Evolutionary conservation across 1,140 invertebrate genomes (phyloP), one percentile per base, ranked within the genome.

Genomic region (silkworm (Bombyx mori)): DNA sequence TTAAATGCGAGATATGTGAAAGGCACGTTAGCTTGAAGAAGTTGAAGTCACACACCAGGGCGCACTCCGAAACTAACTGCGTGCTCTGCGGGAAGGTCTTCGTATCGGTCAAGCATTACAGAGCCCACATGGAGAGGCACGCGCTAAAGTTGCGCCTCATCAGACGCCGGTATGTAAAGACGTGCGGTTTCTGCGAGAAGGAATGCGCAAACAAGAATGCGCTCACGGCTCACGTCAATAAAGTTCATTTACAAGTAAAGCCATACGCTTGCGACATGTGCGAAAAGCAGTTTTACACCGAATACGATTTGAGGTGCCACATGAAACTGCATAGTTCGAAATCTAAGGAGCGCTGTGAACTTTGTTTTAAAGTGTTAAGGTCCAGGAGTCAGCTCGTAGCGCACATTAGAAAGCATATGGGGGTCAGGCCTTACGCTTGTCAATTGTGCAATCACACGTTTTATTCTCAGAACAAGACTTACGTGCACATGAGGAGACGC

Each of bases 221-320:
- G 54, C 76, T 87, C 4, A 77, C 76, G 0, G 52, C 80, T 0
- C 84, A 87, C 57, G 79, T 87, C 0, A 87, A 87, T 66, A 87
- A 83, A 53, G 58, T 65, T 5, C 84, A 87, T 65, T 70, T 87
- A 53, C 82, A 82, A 73, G 82, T 87, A 49, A 87, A 84, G 71
- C 82, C 84, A 0, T 85, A 82, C 54, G 67, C 49, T 54, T 87
- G 84, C 61, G 82, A 85, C 48, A 85, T 85, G 80, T 87, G 82
- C 49, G 77, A 84, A 2, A 72, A 61, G 55, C 66, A 78, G 22
- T 86, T 81, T 56, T 85, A 85, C 53, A 79, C 81, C 0, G 77
- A 79, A 54, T 68, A 62, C 6, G 76, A 83, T 67, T 62, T 86
- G 60, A 73, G 53, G 8, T 70, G 70, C 60, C 83, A 86, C 60